Evolutionary conservation across 2,888 invertebrate species (phyloP).

Genomic region (Cancer borealis): DNA sequence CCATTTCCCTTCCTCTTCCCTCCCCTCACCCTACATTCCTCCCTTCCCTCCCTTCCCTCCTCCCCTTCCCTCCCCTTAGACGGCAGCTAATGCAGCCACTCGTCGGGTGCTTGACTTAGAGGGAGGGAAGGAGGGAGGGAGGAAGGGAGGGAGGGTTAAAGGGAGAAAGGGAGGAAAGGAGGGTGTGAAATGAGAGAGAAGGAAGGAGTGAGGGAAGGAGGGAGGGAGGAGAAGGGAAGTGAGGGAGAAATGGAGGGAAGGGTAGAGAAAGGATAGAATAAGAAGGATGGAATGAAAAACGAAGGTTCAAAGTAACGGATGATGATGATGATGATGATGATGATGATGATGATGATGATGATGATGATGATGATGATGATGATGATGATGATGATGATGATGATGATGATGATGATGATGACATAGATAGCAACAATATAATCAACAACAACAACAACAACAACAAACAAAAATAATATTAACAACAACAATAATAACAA

Average conservation of each 20-base stretch:
- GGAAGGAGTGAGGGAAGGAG: background rate
- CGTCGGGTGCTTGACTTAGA: slow-evolving; percentile 45
- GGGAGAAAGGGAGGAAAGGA: no score
- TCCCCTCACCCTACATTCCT: background rate
- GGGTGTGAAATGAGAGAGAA: background rate
- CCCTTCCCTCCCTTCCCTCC: background rate
- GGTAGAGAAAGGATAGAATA: background rate
- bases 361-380: background rate
- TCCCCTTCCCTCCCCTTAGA: background rate
- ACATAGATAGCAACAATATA: background rate
- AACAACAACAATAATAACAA: background rate
- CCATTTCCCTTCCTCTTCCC: background rate
- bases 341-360: background rate
- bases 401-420: background rate
- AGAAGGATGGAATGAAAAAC: background rate
- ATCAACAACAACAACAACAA: background rate
- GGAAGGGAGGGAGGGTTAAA: background rate
- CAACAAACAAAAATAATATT: no score
- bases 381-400: background rate
- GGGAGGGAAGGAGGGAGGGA: background rate
- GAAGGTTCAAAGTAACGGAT: background rate
- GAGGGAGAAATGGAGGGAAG: background rate
- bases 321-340: background rate
- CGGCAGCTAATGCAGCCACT: slow-evolving; percentile 54
- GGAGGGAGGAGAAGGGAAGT: background rate